Conservation (phyloP, 2,888 invertebrate species). For the Phytoseiulus persimilis region DNA sequence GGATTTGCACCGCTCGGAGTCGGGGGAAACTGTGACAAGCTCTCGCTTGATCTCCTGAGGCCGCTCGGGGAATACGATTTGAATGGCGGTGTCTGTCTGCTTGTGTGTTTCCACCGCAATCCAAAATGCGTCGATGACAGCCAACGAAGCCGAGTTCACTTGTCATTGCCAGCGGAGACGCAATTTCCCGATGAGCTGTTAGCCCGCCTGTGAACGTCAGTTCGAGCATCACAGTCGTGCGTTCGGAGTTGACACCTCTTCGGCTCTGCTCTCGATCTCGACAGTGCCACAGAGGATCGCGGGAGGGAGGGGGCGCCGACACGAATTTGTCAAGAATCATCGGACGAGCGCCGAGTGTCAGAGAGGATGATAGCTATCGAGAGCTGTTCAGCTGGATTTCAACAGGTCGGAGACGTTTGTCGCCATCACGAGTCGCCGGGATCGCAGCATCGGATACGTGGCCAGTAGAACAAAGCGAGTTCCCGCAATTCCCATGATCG, state of each 20-base stretch:
- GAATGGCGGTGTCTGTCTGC: too few relatives aligned
- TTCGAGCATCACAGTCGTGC: background rate
- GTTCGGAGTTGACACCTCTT: background rate
- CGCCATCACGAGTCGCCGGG: too few relatives aligned
- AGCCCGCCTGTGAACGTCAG: background rate
- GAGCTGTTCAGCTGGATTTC: background rate
- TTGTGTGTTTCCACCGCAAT: too few relatives aligned
- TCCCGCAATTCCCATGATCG: too few relatives aligned
- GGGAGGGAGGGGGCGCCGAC: background rate
- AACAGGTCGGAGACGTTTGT: background rate
- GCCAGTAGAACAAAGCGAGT: too few relatives aligned
- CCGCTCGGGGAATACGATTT: too few relatives aligned
- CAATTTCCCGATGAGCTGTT: background rate
- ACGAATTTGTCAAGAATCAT: background rate
- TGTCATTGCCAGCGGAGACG: background rate
- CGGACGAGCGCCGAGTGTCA: background rate
- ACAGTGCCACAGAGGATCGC: background rate
- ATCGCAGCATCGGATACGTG: too few relatives aligned
- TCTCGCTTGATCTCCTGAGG: too few relatives aligned
- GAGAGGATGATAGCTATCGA: background rate
- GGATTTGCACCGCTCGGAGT: too few relatives aligned
- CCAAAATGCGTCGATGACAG: background rate
- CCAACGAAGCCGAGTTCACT: background rate
- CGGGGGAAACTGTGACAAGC: too few relatives aligned
- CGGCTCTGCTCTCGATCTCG: background rate